phyloP scores from a whole-genome alignment of 2,888 invertebrate genomes.

The Eulithis prunata region DNA sequence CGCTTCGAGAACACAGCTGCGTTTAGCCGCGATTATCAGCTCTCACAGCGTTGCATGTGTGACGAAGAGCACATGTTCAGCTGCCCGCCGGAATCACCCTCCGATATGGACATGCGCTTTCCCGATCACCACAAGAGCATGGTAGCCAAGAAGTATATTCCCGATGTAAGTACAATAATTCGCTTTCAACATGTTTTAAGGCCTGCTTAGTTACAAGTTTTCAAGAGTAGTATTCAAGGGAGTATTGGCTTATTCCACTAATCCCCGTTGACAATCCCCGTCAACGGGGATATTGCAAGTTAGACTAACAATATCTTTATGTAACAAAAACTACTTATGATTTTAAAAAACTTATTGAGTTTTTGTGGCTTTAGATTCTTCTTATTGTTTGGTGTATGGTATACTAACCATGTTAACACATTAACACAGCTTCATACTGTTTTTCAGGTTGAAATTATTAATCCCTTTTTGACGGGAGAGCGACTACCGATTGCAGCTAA shows the following conservation, averaged over 20 bases:
- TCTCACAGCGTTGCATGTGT: conserved; percentile 97
- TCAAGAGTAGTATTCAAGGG: no score
- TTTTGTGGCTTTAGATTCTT: not conserved
- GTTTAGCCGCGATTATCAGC: conserved; percentile 96
- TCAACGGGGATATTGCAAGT: no score
- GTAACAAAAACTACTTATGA: no score
- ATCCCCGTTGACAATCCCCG: no score
- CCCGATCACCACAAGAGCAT: conserved; percentile 87
- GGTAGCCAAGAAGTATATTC: conserved; percentile 90
- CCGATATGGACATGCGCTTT: conserved; percentile 87
- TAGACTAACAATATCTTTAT: no score
- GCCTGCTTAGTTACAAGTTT: no score
- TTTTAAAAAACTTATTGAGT: no score
- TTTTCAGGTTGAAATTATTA: conserved; percentile 86
- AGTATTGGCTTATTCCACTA: no score
- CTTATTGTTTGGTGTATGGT: not conserved
- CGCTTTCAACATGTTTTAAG: not conserved
- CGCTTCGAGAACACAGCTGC: conserved; percentile 97
- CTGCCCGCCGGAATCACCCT: conserved; percentile 87
- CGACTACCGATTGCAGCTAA: conserved; percentile 96
- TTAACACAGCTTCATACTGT: not conserved
- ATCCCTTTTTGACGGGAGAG: conserved; percentile 94
- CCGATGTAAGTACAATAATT: conserved; percentile 65
- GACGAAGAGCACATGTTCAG: conserved; percentile 99
- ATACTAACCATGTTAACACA: no score